Base-by-base conservation (phyloP, 23 tunicate species). In the Pegea sp. region DNA sequence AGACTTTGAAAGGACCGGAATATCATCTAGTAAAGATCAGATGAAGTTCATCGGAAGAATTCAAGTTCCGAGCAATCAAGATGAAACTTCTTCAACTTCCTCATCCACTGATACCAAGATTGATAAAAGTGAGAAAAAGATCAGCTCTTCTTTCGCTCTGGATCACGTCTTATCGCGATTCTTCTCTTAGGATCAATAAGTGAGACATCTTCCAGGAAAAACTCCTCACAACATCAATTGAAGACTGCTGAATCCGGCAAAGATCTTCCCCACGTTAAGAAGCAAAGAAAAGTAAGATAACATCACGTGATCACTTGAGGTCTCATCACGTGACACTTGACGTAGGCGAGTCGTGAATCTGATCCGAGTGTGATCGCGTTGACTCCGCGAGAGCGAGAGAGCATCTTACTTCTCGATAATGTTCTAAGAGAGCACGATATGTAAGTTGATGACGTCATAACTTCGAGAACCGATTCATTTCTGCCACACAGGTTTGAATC, bases 371-470 rank as follows among this genome's bases (percentile, higher is more conserved):
- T 69, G 90, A 42, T 72, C 28, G 90, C 90, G 23, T 48, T 77
- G 34, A 77, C 90, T 3, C 90, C 90, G 19, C 32, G 54, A 27
- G 90, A 77, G 52, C 69, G 90, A 43, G 90, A 77, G 29, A 61
- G 70, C 59, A 77, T 77, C 28, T 26, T 27, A 28, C 54, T 34
- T 30, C 42, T 77, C 52, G 90, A 77, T 32, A 66, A 77, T 22
- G 49, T 64, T 23, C 23, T 69, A 29, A 59, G 60, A 33, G 44
- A 66, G 7, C 62, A 63, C 43, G 61, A 60, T n/a, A n/a, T n/a
- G n/a, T n/a, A n/a, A n/a, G n/a, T 6, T n/a, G 22, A 5, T 54
- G 26, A 38, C 23, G 16, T 0, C 55, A 46, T 20, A 46, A 31
- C 55, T n/a, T n/a, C n/a, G 11, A 38, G 16, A 38, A 16, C 16